phyloP scores from a whole-genome alignment of 2,113 vertebrate species.

The Puffinus mauretanicus region DNA sequence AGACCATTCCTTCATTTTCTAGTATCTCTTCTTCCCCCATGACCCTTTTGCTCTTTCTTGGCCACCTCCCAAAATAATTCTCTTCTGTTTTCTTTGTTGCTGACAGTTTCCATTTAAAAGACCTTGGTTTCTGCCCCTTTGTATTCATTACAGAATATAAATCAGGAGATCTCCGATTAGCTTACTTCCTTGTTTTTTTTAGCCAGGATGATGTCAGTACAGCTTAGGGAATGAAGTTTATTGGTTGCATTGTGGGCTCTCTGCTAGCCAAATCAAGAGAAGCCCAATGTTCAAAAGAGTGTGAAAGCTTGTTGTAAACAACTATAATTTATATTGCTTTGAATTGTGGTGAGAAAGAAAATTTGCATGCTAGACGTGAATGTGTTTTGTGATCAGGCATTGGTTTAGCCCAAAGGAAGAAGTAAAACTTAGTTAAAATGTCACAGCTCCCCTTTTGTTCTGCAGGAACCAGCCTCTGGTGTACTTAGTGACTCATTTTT shows the following conservation, averaged over 20 bases:
- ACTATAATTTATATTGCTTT: constrained; percentile 28
- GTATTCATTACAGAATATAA: constrained; percentile 65
- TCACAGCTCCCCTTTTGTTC: constrained; percentile 9
- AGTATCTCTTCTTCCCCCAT: neutral
- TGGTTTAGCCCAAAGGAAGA: neutral
- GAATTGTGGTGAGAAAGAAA: neutral
- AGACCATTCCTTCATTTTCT: neutral
- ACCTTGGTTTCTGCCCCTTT: constrained; percentile 61
- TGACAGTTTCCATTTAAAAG: constrained; percentile 63
- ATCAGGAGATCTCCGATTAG: constrained; percentile 60
- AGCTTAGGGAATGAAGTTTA: neutral
- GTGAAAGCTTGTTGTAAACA: constrained; percentile 16
- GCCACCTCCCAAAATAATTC: constrained; percentile 52
- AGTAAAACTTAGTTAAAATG: constrained; percentile 41
- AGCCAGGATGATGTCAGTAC: constrained; percentile 38
- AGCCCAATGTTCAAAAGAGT: neutral
- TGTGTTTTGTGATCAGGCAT: neutral
- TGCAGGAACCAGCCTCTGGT: neutral
- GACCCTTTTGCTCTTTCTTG: constrained; percentile 41
- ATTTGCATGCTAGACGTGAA: neutral
- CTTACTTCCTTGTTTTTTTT: constrained; percentile 56
- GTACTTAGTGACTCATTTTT: constrained; percentile 30
- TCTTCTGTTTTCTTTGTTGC: constrained; percentile 60
- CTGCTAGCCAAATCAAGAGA: neutral
- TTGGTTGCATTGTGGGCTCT: neutral